These are phyloP conservation scores for Hemiscyllium ocellatum DNA, from an alignment of 2,113 vertebrate genomes.

Conservation along the genomic window DNA sequence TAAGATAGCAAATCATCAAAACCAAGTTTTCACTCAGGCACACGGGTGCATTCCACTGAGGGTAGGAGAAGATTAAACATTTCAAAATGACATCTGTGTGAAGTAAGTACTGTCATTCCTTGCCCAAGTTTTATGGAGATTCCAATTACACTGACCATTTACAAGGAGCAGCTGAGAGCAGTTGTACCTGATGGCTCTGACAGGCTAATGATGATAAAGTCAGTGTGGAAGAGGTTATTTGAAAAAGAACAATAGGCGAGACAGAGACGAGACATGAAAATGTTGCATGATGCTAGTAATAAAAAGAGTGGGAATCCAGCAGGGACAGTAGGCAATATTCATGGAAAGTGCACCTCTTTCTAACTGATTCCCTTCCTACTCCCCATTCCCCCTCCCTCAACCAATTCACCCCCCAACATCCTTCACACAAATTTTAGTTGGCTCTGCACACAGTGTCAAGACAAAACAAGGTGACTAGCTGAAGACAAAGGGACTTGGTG, in stretches of 20 bases:
- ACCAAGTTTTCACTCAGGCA: background rate
- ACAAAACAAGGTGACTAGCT: background rate
- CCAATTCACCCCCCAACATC: too few species aligned
- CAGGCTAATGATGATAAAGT: slow-evolving; percentile 32
- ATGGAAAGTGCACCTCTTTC: background rate
- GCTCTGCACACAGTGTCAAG: background rate
- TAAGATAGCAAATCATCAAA: background rate
- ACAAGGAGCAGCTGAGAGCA: slow-evolving; percentile 17
- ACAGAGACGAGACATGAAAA: background rate
- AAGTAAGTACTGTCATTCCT: background rate
- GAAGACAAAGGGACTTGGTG: background rate
- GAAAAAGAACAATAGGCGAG: background rate
- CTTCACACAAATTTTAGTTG: background rate
- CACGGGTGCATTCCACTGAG: background rate
- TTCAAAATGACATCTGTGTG: background rate
- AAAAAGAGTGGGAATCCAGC: background rate
- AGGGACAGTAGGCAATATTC: background rate
- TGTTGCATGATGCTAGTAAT: background rate
- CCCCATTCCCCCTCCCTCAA: background rate
- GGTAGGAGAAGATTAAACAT: background rate
- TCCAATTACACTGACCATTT: background rate
- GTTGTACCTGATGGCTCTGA: slow-evolving; percentile 22
- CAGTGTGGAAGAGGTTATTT: background rate
- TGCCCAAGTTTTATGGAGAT: slow-evolving; percentile 1
- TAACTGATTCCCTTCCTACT: background rate